Evolutionary conservation across 2,888 invertebrate genomes (phyloP), one percentile per base, ranked within the genome.

Genomic region (Leptopilina syphax): DNA sequence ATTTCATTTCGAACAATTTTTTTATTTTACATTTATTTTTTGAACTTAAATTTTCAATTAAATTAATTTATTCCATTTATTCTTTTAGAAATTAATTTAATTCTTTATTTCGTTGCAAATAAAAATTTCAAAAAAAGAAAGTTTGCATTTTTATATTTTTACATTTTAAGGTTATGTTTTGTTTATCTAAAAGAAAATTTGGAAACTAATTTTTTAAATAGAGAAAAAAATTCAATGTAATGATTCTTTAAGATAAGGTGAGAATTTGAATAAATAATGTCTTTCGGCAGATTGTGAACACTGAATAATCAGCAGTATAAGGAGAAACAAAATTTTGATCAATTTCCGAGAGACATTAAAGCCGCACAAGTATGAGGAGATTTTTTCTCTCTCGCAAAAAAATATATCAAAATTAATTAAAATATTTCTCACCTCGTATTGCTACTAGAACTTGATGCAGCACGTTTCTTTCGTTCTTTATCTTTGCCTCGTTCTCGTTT

Each of bases 371-470:
- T 41, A 12, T 18, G 18, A 18, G 2, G 3, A 47, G 47, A 18
- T 54, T 34, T 54, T 10, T 10, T 34, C 34, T 34, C 34, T 34
- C 34, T 34, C 34, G 34, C 34, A 4, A 34, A 34, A 27, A 13
- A 63, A 3, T 34, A 13, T 9, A 27, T 41, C 10, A 1, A 9
- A n/a, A 65, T 27, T 63, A 10, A 4, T 0, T 47, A 18, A 13
- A 65, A 77, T 44, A 8, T 70, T 73, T 66, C 95, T 90, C 95
- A 95, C 92, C 96, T 96, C 87, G 95, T 96, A 79, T 96, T 96
- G 90, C 96, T 96, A 88, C 96, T 96, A 82, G 96, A 96, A 0
- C 96, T 96, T 63, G 95, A 96, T 34, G 96, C 96, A 81, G 94
- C 94, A 84, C 95, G 94, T 90, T 95, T 95, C 90, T 96, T 96